Conservation (phyloP, 2,888 invertebrate genomes). For the Agapetus fuscipes region DNA sequence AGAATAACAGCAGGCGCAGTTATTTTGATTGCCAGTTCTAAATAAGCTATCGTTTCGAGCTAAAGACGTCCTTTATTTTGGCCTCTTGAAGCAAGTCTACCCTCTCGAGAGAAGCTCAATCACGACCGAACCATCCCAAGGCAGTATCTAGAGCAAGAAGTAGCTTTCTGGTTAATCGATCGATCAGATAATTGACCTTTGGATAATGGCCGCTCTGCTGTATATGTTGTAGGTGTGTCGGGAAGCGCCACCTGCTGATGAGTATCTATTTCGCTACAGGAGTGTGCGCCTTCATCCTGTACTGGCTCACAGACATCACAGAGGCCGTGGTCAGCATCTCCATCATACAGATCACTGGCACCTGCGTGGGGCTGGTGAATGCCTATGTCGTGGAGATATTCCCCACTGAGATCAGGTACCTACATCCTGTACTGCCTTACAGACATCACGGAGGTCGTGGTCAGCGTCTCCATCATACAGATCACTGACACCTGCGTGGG, state of each 20-base stretch:
- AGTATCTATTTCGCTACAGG: constrained; percentile 30
- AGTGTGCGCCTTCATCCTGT: constrained; percentile 31
- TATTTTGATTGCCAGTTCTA: too few species aligned
- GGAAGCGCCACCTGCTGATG: constrained; percentile 35
- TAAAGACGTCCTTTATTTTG: too few species aligned
- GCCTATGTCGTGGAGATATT: constrained; percentile 39
- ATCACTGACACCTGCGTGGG: constrained; percentile 34
- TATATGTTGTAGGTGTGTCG: too few species aligned
- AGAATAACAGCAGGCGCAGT: too few species aligned
- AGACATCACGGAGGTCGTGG: constrained; percentile 32
- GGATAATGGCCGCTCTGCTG: too few species aligned
- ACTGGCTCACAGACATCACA: constrained; percentile 33
- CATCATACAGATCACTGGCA: constrained; percentile 31
- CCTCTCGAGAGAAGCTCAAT: too few species aligned
- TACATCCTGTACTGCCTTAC: constrained; percentile 30
- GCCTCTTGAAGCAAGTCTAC: too few species aligned
- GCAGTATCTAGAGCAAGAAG: too few species aligned
- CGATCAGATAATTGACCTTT: too few species aligned
- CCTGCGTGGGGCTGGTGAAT: constrained; percentile 38
- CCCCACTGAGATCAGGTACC: constrained; percentile 38
- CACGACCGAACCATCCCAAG: too few species aligned
- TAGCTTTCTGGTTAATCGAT: too few species aligned
- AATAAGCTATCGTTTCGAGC: too few species aligned
- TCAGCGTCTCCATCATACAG: constrained; percentile 14
- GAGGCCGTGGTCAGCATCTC: constrained; percentile 35